Base-by-base conservation (phyloP, 2,888 invertebrate genomes). In the Muschampia plurimacula region DNA sequence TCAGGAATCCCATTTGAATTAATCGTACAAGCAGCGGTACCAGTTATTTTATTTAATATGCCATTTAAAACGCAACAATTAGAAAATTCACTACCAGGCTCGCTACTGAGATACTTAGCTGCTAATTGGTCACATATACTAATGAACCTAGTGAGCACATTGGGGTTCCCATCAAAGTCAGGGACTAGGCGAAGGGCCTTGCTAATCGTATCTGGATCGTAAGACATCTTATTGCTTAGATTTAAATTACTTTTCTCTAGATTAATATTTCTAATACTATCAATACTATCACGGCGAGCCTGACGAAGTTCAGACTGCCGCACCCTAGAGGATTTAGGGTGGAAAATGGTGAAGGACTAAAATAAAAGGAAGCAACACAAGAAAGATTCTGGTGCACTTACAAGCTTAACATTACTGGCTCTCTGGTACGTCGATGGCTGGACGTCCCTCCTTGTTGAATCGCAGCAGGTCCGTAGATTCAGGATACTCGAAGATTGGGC, bases 131-230 rank as follows among this genome's bases (percentile, higher is more conserved):
- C 81, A 64, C 80, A 81, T 2, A 83, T 44, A 0, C 69, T 67
- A 10, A 82, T 78, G 22, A 83, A 81, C 10, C 79, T 57, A 0
- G 76, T 77, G 1, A 79, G n/a, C 1, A 78, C 71, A 32, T 78
- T 75, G 1, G 76, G 72, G 60, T 79, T 78, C 5, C 76, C 84
- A 96, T 49, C 92, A 96, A 80, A 97, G 95, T 89, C 91, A 96
- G 94, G 96, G 1, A 80, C 74, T 32, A 71, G 13, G 41, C 74
- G 67, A 7, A 74, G 60, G 12, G 75, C 71, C 60, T 76, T 74
- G 28, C 69, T 74, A 32, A 74, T 70, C 5, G 60, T 60, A 6
- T 72, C 70, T 8, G 66, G 71, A 3, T 71, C 71, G 49, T 44
- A 12, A 7, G 69, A n/a, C 62, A 69, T 69, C 22, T 22, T 46